Percentiles rank a stretch among this genome's conserved stretches.
These are phyloP conservation scores for Eciton burchellii DNA, from an alignment of 1,140 invertebrate species.

Conservation along the genomic window DNA sequence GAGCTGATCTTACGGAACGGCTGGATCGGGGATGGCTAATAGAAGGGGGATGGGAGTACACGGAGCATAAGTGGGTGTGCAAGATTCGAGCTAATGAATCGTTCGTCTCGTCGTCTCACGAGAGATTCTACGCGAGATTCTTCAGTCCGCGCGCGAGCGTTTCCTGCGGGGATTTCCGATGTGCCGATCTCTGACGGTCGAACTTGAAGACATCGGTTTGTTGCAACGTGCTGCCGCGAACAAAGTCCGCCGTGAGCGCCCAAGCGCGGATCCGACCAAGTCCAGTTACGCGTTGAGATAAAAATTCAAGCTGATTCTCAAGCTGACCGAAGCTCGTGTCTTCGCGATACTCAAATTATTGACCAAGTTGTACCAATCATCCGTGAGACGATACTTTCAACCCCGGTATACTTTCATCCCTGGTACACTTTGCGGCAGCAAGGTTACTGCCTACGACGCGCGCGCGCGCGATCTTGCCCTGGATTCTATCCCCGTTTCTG, in stretches of 20 bases:
- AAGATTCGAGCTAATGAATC: conserved; percentile 29
- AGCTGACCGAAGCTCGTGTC: conserved; percentile 16
- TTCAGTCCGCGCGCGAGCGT: conserved; percentile 6
- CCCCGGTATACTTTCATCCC: too few species aligned
- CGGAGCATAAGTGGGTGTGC: conserved; percentile 18
- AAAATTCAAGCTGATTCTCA: conserved; percentile 7
- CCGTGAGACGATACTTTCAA: neutral
- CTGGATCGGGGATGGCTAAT: neutral
- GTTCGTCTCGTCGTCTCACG: too few species aligned
- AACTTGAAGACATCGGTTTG: neutral
- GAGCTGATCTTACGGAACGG: conserved; percentile 3
- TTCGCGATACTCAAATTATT: conserved; percentile 18
- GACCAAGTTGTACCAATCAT: neutral
- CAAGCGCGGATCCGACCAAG: conserved; percentile 41
- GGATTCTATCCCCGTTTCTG: conserved; percentile 6
- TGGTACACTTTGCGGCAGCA: neutral
- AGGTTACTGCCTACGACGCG: neutral
- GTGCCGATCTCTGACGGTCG: neutral
- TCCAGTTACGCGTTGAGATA: conserved; percentile 2
- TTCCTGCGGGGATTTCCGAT: neutral
- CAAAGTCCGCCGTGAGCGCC: conserved; percentile 22
- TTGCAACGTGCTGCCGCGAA: neutral
- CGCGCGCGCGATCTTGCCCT: neutral
- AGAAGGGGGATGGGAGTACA: neutral
- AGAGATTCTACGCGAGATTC: conserved; percentile 17